phyloP scores from a whole-genome alignment of 64 coral and sea anemone genomes.

The Anthopleura sola region DNA sequence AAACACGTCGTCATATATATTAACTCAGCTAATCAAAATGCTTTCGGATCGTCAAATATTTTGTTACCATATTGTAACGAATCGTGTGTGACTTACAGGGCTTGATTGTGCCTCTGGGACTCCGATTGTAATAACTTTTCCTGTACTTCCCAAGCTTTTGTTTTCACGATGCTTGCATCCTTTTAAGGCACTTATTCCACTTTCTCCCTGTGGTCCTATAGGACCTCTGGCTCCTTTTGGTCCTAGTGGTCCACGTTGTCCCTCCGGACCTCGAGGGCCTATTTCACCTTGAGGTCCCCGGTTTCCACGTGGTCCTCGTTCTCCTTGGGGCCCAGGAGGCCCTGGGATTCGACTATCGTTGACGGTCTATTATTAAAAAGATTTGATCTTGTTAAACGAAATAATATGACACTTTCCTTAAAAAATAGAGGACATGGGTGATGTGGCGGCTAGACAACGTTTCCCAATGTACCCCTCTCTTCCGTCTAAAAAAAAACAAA shows the following conservation, averaged over 20 bases:
- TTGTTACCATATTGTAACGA: background rate
- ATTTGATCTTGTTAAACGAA: background rate
- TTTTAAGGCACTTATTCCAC: slow-evolving; percentile 32
- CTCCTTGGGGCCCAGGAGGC: slow-evolving; percentile 5
- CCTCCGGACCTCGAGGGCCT: background rate
- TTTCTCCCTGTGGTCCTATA: slow-evolving; percentile 26
- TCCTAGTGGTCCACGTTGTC: background rate
- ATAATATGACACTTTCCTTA: background rate
- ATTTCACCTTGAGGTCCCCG: background rate
- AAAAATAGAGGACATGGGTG: too few relatives aligned
- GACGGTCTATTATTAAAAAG: background rate
- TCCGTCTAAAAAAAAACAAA: too few relatives aligned
- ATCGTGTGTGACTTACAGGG: background rate
- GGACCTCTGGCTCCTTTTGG: background rate
- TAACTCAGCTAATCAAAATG: too few relatives aligned
- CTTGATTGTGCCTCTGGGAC: background rate
- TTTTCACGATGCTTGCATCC: background rate
- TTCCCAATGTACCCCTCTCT: too few relatives aligned
- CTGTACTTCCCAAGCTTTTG: background rate
- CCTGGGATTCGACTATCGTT: slow-evolving; percentile 26
- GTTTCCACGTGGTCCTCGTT: background rate
- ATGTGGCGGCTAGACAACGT: too few relatives aligned
- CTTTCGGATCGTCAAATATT: too few relatives aligned
- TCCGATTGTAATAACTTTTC: background rate
- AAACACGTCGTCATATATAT: too few relatives aligned